Evolutionary conservation across 2,113 vertebrate genomes (phyloP).

Genomic region (Eretmochelys imbricata): DNA sequence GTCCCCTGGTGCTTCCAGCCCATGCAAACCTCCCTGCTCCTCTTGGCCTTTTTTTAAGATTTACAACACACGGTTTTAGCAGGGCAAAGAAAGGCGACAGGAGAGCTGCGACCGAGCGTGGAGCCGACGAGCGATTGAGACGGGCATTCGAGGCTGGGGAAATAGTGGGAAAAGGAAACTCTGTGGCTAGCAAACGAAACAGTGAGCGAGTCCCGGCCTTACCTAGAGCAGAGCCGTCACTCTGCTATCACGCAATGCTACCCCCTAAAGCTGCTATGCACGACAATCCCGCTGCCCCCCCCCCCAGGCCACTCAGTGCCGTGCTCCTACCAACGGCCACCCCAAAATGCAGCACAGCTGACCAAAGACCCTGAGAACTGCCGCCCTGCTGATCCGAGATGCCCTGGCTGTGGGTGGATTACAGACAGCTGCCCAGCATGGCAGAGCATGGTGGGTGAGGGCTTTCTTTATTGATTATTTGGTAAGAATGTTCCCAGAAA

Average conservation of each 20-base stretch:
- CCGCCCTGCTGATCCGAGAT: not conserved
- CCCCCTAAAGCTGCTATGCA: too few species aligned
- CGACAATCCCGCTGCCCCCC: too few species aligned
- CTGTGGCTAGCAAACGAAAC: too few species aligned
- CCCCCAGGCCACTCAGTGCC: too few species aligned
- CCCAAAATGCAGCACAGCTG: not conserved
- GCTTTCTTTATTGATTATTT: not conserved
- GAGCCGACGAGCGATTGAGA: too few species aligned
- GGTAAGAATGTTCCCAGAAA: not conserved
- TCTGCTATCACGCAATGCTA: not conserved
- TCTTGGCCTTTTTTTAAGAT: too few species aligned
- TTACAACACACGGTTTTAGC: too few species aligned
- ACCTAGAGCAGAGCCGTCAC: not conserved
- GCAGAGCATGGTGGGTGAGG: accelerated
- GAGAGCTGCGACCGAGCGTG: too few species aligned
- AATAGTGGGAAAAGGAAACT: not conserved
- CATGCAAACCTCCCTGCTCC: not conserved
- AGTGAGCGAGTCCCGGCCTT: not conserved
- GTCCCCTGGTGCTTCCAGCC: not conserved
- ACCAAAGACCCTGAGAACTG: not conserved
- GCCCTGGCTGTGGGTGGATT: not conserved
- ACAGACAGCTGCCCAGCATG: not conserved
- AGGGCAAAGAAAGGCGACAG: too few species aligned
- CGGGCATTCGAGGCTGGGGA: not conserved
- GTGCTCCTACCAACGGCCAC: not conserved